These are phyloP conservation scores for Parazoanthus darwini DNA, from an alignment of 92 coral and sea anemone species.

Conservation along the genomic window DNA sequence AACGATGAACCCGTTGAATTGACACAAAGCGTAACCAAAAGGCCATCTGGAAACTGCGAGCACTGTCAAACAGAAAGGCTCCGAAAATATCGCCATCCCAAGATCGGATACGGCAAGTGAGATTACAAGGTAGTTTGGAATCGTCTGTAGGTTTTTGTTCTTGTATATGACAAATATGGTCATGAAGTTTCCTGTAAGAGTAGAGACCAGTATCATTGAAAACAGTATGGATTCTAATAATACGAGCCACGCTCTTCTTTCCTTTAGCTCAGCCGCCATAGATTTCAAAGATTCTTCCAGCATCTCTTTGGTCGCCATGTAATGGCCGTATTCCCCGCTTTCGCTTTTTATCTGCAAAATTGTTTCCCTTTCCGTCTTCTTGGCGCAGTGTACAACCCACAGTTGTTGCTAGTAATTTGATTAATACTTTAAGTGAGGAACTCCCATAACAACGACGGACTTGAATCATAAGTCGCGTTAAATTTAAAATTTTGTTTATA, in stretches of 20 bases:
- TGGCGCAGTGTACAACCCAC: neutral
- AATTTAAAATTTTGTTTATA: too few species aligned
- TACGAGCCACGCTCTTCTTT: slow-evolving; percentile 43
- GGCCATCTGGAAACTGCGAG: slow-evolving; percentile 59
- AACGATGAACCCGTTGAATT: slow-evolving; percentile 58
- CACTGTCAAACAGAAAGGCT: slow-evolving; percentile 49
- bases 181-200: slow-evolving; percentile 56
- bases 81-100: slow-evolving; percentile 46
- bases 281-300: slow-evolving; percentile 2
- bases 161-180: slow-evolving; percentile 49
- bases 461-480: too few species aligned
- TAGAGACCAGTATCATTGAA: slow-evolving; percentile 34
- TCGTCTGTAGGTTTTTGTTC: slow-evolving; percentile 47
- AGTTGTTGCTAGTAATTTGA: neutral
- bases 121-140: slow-evolving; percentile 54
- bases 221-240: slow-evolving; percentile 54
- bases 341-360: neutral
- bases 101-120: slow-evolving; percentile 71
- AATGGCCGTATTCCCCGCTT: neutral
- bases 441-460: too few species aligned
- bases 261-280: slow-evolving; percentile 48
- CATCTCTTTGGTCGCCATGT: neutral
- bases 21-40: slow-evolving; percentile 56
- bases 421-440: neutral
- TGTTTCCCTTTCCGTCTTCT: neutral